Base-by-base conservation (phyloP, 1,140 invertebrate species). In the Oppia nitens region DNA sequence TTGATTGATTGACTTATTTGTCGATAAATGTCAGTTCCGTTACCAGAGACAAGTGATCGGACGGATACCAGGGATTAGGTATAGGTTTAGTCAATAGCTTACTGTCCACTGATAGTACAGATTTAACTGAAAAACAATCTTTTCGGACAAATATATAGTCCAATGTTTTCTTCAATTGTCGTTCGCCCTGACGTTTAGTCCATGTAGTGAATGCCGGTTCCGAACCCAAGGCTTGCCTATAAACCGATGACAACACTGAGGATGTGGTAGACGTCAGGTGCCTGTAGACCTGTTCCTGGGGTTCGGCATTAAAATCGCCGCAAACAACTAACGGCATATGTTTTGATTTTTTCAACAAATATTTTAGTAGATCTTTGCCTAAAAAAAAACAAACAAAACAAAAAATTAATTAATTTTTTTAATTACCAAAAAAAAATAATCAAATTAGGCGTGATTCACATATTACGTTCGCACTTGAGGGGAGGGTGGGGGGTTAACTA, bases 271-370 rank as follows among this genome's bases (percentile, higher is more conserved):
- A n/a, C 1, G 75, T 70, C 11, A 84, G 70, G 0, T 79, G 80
- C 20, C 55, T 55, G 65, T 85, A 85, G 12, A 86, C 78, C 4
- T 81, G 80, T 69, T 87, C 84, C 2, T 66, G 73, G 0, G 82
- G 82, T 67, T 83, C 82, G 0, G 83, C 84, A 71, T 87, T 87
- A 64, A 87, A 85, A 66, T 87, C 84, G 0, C 84, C 84, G 64
- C 79, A 82, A 1, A 86, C 62, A 24, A 87, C 71, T 0, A 83
- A 65, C 0, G 84, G 81, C 28, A 64, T 62, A 24, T 74, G 70
- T 3, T 49, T 53, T 24, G 63, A 56, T 62, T 78, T 71, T n/a
- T 73, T 67, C 20, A 67, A 21, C 25, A 85, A 68, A 60, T 81
- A 82, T 9, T 78, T 72, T 9, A 83, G 66, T 17, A 86, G 68